Base-by-base conservation (phyloP, 2,113 vertebrate genomes). In the Rattus norvegicus region DNA sequence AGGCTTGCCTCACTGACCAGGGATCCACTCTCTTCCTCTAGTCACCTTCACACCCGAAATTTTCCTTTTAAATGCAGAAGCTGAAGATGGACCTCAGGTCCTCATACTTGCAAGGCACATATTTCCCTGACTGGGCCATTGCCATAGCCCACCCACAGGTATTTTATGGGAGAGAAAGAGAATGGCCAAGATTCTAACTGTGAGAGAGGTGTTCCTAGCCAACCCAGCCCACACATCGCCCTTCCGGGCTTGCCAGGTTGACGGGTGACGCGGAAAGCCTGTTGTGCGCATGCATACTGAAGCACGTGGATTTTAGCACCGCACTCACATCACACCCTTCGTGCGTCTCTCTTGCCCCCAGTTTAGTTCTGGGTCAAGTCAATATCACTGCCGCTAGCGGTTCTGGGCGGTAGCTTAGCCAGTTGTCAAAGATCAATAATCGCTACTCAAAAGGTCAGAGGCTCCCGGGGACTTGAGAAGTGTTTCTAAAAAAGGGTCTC, bases 221-320 rank as follows among this genome's bases (percentile, higher is more conserved):
- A 75, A 36, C 39, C 0, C 2, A 49, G 39, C 84, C 54, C 43
- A 11, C 12, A 14, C 1, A 17, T 61, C 17, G n/a, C 8, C 59
- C 26, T 14, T 30, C 72, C 19, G 12, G 43, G 22, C 80, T 70
- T 12, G 47, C 86, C 9, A 4, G 56, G 30, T 75, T 63, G 69
- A 26, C 63, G 12, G 3, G 47, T 0, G 22, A 24, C 24, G 77
- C 17, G 4, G 8, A 17, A 16, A 8, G 36, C 19, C 2, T 3
- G 2, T 2, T 0, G 63, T 47, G 20, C 4, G 13, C 6, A 1
- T 5, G 1, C 54, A 54, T 16, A 22, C 20, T 6, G 2, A 4
- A 0, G 54, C 0, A 0, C n/a, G 9, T 43, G 0, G 43, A 70
- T 90, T 43, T 43, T 33, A 49, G 20, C 43, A 10, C 0, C 8